Percentiles rank a stretch among this genome's conserved stretches.
Conservation (phyloP, 2,113 vertebrate species). For the Trematomus loennbergii region DNA sequence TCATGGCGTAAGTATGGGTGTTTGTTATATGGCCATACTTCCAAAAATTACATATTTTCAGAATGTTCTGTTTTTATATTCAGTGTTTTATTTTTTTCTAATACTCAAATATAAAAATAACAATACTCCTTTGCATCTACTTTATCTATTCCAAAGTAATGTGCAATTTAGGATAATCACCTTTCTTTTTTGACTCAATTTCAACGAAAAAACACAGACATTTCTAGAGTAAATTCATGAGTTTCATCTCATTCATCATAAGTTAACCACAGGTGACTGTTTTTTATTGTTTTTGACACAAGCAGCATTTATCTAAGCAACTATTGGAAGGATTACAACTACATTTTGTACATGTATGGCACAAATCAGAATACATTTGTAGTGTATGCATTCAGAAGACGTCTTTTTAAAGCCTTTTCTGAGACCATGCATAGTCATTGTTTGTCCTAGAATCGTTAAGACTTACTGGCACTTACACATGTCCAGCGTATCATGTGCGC, state of each 20-base stretch:
- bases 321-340: not conserved
- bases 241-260: not conserved
- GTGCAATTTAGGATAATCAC: not conserved
- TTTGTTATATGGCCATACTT: too few relatives aligned
- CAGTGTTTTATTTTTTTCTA: conserved; percentile 50
- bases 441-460: not conserved
- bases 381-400: not conserved
- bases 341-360: not conserved
- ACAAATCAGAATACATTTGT: not conserved
- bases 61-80: too few relatives aligned
- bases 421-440: not conserved
- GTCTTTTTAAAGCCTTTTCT: not conserved
- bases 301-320: not conserved
- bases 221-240: too few relatives aligned
- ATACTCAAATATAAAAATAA: too few relatives aligned
- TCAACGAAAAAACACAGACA: not conserved
- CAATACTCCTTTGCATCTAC: not conserved
- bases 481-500: not conserved
- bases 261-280: not conserved
- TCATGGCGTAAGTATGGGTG: conserved; percentile 99
- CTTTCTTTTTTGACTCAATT: not conserved
- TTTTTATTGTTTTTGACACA: not conserved
- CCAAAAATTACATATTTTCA: too few relatives aligned
- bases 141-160: not conserved
- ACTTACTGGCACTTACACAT: not conserved